These are phyloP conservation scores for Silurus glanis DNA, from an alignment of 2,113 vertebrate species.

Conservation along the genomic window DNA sequence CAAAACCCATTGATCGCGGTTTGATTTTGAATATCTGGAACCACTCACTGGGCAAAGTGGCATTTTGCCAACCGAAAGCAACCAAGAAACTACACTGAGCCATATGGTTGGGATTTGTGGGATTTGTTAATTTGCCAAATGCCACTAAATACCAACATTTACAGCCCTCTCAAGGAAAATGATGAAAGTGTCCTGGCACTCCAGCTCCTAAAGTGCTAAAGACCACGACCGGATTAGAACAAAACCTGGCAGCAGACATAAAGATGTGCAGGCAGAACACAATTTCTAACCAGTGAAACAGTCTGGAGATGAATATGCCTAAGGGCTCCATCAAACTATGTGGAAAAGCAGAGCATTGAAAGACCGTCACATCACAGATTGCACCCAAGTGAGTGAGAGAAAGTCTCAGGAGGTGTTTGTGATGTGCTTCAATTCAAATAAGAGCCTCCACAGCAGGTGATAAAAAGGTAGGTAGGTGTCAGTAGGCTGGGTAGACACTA, in stretches of 20 bases:
- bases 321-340: background rate
- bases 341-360: background rate
- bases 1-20: background rate
- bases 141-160: background rate
- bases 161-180: background rate
- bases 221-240: background rate
- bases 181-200: background rate
- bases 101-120: background rate
- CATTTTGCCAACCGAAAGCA: background rate
- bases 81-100: background rate
- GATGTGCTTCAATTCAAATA: background rate
- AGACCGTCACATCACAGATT: background rate
- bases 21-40: background rate
- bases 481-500: background rate
- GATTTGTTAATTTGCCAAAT: background rate
- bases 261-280: background rate
- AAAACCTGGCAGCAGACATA: background rate
- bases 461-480: background rate
- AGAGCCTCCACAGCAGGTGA: background rate
- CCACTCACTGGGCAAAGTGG: background rate
- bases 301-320: background rate
- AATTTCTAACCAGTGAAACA: background rate
- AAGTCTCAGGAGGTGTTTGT: background rate
- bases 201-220: background rate
- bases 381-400: background rate